Percentiles rank a stretch among this genome's conserved stretches.
Conservation (phyloP, 2,113 vertebrate species). For the Callipepla californica region DNA sequence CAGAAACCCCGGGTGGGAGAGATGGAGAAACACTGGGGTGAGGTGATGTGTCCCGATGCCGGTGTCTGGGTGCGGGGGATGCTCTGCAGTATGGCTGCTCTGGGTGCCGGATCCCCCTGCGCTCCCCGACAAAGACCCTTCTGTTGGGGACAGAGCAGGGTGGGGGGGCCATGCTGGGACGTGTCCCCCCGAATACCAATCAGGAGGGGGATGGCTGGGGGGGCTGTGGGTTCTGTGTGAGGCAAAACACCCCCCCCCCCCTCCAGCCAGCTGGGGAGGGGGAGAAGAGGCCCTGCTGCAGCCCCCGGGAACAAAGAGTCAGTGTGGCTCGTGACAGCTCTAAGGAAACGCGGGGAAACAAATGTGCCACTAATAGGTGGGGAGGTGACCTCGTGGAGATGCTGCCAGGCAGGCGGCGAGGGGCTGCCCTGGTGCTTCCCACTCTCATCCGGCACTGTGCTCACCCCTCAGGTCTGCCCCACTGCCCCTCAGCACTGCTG, state of each 20-base stretch:
- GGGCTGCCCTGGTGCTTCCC: neutral
- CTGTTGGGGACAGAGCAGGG: conserved; percentile 36
- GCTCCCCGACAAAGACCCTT: conserved; percentile 60
- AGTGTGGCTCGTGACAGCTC: conserved; percentile 72
- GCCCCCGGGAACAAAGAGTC: conserved; percentile 65
- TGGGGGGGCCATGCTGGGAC: neutral
- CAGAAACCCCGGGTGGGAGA: neutral
- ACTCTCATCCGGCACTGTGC: no score
- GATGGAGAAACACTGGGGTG: accelerated
- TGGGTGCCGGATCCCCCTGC: neutral
- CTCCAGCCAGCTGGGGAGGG: neutral
- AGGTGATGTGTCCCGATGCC: neutral
- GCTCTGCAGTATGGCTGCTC: neutral
- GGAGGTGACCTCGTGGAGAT: conserved; percentile 68
- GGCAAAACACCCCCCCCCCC: neutral
- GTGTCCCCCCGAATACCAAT: conserved; percentile 69
- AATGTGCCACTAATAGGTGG: conserved; percentile 75
- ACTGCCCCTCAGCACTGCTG: no score
- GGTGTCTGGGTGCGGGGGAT: neutral
- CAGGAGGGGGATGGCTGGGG: neutral
- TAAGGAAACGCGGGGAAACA: conserved; percentile 65
- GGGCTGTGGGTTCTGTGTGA: neutral
- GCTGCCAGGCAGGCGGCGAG: neutral
- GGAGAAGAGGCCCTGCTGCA: neutral
- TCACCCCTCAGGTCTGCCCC: no score